Evolutionary conservation across 2,113 vertebrate genomes (phyloP), one percentile per base, ranked within the genome.

Genomic region (Ranitomeya imitator): DNA sequence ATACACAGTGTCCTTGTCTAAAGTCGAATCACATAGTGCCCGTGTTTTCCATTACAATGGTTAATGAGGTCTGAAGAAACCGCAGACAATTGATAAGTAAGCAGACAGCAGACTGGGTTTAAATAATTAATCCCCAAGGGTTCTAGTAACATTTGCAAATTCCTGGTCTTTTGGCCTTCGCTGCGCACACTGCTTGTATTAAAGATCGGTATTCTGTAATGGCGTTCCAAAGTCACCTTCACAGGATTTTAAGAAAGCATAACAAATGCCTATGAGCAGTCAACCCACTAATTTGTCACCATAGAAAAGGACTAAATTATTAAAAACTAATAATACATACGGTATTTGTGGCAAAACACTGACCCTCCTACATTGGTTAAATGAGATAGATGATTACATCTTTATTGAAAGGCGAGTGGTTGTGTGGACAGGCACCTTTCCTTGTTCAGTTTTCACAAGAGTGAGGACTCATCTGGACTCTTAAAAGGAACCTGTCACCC

Each of bases 71-170:
- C 71, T 77, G 7, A 18, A 51, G 55, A 76, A 86, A 76, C 26
- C 21, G n/a, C 71, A 86, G 85, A 60, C 71, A 59, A 51, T 63
- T n/a, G 85, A 77, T 86, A 63, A 69, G 84, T 21, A 77, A 52
- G 69, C 52, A 85, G 26, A 76, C 51, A 71, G 67, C 71, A 85
- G 85, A 65, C 77, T 55, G 73, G 5, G 18, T 54, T 19, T 73
- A 63, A 57, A 86, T 86, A 86, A 86, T 86, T 77, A 61, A 86
- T 86, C 45, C 85, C 73, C 73, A 59, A 26, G 73, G 73, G 73
- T 60, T 86, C 85, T 86, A 57, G 19, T 76, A 86, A 86, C 85
- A 86, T 86, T 86, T 77, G 74, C 57, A 61, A 61, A 76, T 15
- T 21, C 51, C 31, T 85, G 55, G 71, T 76, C 84, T 51, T 85